These are phyloP conservation scores for Aythya fuligula DNA, from an alignment of 2,797 vertebrate species.

Conservation along the genomic window DNA sequence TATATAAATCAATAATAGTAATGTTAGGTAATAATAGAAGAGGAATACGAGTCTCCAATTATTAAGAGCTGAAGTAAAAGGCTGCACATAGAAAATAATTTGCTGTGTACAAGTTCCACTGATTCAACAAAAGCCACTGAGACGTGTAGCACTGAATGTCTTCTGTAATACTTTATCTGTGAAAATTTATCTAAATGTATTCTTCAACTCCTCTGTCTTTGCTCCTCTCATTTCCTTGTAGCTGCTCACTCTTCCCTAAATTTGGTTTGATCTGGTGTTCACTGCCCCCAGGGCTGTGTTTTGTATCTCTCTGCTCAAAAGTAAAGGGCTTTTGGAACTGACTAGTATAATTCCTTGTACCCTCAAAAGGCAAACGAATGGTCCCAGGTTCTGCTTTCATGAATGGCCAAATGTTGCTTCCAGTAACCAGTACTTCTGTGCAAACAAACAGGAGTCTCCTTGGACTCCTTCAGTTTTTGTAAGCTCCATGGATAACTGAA, in stretches of 20 bases:
- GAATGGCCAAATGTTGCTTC: not conserved
- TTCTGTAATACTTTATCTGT: not conserved
- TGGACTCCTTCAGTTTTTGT: not conserved
- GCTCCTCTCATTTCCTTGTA: not conserved
- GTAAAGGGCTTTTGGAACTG: not conserved
- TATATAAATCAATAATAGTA: constrained; percentile 26
- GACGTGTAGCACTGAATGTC: fast-evolving
- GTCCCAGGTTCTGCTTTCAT: not conserved
- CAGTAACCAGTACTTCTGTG: not conserved
- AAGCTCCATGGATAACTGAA: not conserved
- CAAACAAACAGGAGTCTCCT: not conserved
- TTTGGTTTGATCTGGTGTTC: not conserved
- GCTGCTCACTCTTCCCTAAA: not conserved
- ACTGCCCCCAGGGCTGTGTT: not conserved
- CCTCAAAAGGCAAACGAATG: not conserved
- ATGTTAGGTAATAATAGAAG: constrained; percentile 5
- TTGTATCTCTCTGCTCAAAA: not conserved
- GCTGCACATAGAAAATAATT: not conserved
- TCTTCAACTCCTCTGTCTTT: not conserved
- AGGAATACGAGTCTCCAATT: not conserved
- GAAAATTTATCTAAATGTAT: not conserved
- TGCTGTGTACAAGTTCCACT: not conserved
- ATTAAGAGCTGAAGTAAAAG: not conserved
- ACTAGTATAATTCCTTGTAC: not conserved
- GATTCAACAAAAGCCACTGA: not conserved